Conservation (phyloP, 2,888 invertebrate genomes). For the Megamerina dolium region DNA sequence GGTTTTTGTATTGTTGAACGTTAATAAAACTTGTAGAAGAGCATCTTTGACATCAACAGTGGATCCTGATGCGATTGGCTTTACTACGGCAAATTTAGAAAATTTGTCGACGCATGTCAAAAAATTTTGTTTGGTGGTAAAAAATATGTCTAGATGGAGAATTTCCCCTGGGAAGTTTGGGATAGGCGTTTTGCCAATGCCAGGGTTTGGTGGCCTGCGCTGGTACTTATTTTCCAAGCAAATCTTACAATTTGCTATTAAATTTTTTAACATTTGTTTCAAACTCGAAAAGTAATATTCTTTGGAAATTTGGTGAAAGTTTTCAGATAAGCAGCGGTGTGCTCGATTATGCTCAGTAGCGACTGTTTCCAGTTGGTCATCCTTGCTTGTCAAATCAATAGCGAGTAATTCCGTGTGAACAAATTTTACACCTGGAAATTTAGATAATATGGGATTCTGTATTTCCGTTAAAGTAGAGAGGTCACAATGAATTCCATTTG, state of each 20-base stretch:
- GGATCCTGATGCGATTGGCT: conserved; percentile 6
- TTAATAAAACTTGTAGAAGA: neutral
- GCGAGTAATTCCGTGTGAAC: conserved; percentile 3
- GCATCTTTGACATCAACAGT: conserved; percentile 1
- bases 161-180: conserved; percentile 7
- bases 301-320: neutral
- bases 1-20: neutral
- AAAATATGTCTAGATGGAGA: conserved; percentile 5
- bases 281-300: neutral
- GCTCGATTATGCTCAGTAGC: conserved; percentile 10
- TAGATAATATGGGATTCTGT: neutral
- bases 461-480: conserved; percentile 7
- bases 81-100: conserved; percentile 7
- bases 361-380: conserved; percentile 14
- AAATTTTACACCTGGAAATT: conserved; percentile 13
- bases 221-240: conserved; percentile 10
- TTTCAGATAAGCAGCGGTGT: conserved; percentile 4
- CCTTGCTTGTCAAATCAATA: conserved; percentile 13
- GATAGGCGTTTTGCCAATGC: conserved; percentile 7
- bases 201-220: conserved; percentile 1
- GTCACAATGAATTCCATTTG: conserved; percentile 10
- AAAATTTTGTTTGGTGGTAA: conserved; percentile 3
- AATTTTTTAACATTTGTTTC: neutral
- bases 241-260: conserved; percentile 7
- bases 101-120: conserved; percentile 7